Evolutionary conservation across 1,140 invertebrate species (phyloP), one percentile per base, ranked within the genome.

Genomic region (Venustaconcha ellipsiformis): DNA sequence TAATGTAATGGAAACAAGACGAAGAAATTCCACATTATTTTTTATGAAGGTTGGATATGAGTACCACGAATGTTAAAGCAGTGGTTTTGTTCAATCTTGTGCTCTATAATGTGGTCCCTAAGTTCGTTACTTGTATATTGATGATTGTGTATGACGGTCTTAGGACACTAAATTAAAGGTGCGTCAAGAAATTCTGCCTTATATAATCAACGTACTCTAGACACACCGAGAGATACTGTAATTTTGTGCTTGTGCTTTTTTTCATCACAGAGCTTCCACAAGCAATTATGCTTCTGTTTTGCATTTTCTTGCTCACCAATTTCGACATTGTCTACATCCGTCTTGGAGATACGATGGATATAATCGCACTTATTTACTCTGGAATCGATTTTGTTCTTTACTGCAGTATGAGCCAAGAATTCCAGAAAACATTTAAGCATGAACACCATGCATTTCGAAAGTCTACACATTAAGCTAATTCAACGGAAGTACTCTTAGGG

Each of bases 341-440:
- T 15, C 94, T 97, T 62, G 96, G 96, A 1, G 95, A 97, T 86
- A 82, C 97, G 13, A 96, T 98, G 94, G 97, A 98, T 87, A 93
- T 97, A 20, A 88, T 97, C 67, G 97, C 97, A 0, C 90, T 98
- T 1, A 89, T 98, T 69, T 98, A 98, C 89, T 95, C 95, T 3
- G 94, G 95, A 12, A 94, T 98, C 48, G 97, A 97, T 86, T 98
- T 98, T 85, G 93, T 98, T 56, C 91, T 98, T 5, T 98, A 98
- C 87, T 98, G 96, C 80, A 93, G 94, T 37, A 98, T 98, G 96
- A 96, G 95, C 64, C 91, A 94, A 48, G 96, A 97, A 90, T 98
- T 98, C 88, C 91, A 96, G 14, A 92, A 93, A 57, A 96, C 95
- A 0, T 97, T 48, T 6, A 48, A 48, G 11, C 37, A 48, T 8